Percentiles rank a stretch among this genome's conserved stretches.
phyloP scores from a whole-genome alignment of 2,797 vertebrate genomes.

The Crypturellus tataupa region DNA sequence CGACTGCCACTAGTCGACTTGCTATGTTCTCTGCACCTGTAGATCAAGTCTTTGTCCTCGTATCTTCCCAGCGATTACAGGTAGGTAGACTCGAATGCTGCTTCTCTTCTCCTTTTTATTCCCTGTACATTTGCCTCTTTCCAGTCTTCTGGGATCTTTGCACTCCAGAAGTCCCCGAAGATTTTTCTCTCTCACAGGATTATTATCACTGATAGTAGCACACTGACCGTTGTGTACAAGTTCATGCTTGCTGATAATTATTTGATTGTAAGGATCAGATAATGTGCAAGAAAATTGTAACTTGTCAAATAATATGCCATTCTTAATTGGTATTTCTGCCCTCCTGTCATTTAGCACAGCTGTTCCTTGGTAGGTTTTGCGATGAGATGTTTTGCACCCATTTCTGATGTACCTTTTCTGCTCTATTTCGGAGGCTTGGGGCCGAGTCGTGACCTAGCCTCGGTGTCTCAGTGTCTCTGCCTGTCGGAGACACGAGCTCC shows the following conservation, averaged over 20 bases:
- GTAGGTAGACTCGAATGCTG: not conserved
- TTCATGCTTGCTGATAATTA: not conserved
- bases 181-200: not conserved
- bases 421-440: not conserved
- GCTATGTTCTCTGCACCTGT: not conserved
- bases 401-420: not conserved
- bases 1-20: not conserved
- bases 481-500: slow-evolving; percentile 11
- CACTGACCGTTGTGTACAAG: not conserved
- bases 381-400: not conserved
- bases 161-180: not conserved
- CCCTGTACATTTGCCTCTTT: not conserved
- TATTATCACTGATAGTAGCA: not conserved
- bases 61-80: not conserved
- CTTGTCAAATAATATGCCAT: not conserved
- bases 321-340: not conserved
- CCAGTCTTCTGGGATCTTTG: not conserved
- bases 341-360: not conserved
- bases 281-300: not conserved
- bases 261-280: not conserved
- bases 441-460: slow-evolving; percentile 11
- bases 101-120: not conserved
- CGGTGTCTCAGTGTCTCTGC: not conserved
- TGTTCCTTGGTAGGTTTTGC: not conserved
- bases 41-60: not conserved